A percentile compares a stretch with the other conserved stretches of the same genome.
Evolutionary conservation across 1,140 invertebrate genomes (phyloP).

Genomic region (Heliconius melpomene): DNA sequence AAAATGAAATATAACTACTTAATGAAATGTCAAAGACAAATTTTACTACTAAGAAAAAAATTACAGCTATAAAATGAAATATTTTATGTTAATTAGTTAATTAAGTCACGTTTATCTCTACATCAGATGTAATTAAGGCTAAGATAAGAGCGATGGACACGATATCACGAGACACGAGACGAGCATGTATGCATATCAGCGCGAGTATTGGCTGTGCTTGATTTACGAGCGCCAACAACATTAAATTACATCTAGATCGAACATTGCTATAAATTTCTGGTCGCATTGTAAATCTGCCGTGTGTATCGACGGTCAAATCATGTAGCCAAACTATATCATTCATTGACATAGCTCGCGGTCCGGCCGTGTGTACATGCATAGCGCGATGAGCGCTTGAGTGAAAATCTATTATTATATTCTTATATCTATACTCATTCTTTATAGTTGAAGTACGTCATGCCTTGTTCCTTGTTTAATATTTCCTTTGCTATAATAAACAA

Average conservation of each 20-base stretch:
- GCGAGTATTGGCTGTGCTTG: slow-evolving; percentile 69
- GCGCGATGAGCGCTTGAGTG: slow-evolving; percentile 23
- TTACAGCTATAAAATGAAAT: slow-evolving; percentile 16
- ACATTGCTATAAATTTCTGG: slow-evolving; percentile 76
- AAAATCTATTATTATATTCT: slow-evolving; percentile 30
- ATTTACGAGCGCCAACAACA: slow-evolving; percentile 75
- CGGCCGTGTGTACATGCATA: slow-evolving; percentile 26
- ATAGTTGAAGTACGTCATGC: no score
- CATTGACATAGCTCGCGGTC: slow-evolving; percentile 51
- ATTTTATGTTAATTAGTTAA: slow-evolving; percentile 18
- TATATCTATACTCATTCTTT: not conserved
- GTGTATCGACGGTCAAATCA: slow-evolving; percentile 76
- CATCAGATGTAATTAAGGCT: slow-evolving; percentile 53
- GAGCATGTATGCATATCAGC: slow-evolving; percentile 59
- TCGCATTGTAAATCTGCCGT: slow-evolving; percentile 77
- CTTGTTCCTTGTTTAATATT: no score
- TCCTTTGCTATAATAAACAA: no score
- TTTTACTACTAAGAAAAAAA: slow-evolving; percentile 6
- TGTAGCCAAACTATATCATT: slow-evolving; percentile 69
- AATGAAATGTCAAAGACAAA: slow-evolving; percentile 9
- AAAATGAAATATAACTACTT: not conserved
- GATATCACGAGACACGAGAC: slow-evolving; percentile 46
- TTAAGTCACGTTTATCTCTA: slow-evolving; percentile 8
- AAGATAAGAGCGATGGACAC: slow-evolving; percentile 24
- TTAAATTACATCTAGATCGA: slow-evolving; percentile 80